Evolutionary conservation across 2,113 vertebrate genomes (phyloP), one percentile per base, ranked within the genome.

Genomic region (Charadrius vociferus): DNA sequence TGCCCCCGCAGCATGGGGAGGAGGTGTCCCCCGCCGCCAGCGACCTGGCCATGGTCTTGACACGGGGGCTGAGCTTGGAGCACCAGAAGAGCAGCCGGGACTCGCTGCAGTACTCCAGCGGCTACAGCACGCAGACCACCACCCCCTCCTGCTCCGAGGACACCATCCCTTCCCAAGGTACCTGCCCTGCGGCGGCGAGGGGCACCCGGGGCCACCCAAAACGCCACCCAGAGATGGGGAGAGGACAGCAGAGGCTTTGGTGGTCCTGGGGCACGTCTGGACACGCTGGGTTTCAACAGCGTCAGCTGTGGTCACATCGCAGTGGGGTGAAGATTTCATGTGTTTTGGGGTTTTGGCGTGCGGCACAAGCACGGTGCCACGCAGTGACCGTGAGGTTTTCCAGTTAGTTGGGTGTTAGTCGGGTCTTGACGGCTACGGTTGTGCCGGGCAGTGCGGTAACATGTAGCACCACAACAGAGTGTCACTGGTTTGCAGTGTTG

Each of bases 131-230:
- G 0, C 99, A 99, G 97, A 99, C 99, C 75, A 99, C 99, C 73
- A 99, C 99, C 3, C 99, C 99, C 0, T 99, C 99, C 58, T 99
- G 99, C 98, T 99, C 99, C 0, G 99, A 99, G 98, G 99, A 99
- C 98, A 99, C 99, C 82, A 99, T 99, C 91, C 99, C 99, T 49
- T 99, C 99, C 58, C 99, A 99, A 98, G 99, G 99, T 99, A 97
- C 65, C 41, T 13, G 0, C 66, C 30, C 39, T 0, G 0, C 7
- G 6, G 32, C 3, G 0, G 47, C 20, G 0, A 52, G 34, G 3
- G 8, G 8, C 17, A 34, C 15, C 36, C 22, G 18, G 29, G 17
- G 20, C 43, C 53, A 32, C 47, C 52, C 10, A 1, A 24, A 85
- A 43, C 18, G 7, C 8, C 30, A 27, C 36, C 20, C 3, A 0